Conservation (phyloP, 2,888 invertebrate genomes). For the Pheosia tremula region DNA sequence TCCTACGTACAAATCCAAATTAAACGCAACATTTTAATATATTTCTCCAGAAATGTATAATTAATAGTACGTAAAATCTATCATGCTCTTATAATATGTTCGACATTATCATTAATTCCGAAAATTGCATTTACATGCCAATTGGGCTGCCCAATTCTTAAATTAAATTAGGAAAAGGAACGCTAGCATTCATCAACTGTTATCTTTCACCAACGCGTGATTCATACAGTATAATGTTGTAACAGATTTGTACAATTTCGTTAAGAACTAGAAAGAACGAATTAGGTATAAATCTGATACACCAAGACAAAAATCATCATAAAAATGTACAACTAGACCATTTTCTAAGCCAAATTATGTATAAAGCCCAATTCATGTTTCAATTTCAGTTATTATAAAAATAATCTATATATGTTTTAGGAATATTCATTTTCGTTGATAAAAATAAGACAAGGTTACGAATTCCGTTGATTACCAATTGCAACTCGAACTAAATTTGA, state of each 20-base stretch:
- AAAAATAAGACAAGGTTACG: constrained; percentile 5
- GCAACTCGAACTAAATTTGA: too few species aligned
- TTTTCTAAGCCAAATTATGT: constrained; percentile 29
- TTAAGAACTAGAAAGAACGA: constrained; percentile 43
- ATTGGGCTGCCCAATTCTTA: constrained; percentile 28
- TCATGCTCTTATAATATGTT: constrained; percentile 67
- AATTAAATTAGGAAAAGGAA: constrained; percentile 38
- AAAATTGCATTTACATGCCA: constrained; percentile 49
- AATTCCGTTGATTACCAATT: too few species aligned
- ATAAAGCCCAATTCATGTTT: not conserved
- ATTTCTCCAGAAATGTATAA: constrained; percentile 64
- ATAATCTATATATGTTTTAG: constrained; percentile 53
- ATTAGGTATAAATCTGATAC: constrained; percentile 61
- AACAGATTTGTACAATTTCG: constrained; percentile 52
- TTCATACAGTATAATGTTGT: constrained; percentile 27
- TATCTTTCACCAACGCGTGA: constrained; percentile 26
- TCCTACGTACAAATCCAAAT: constrained; percentile 69
- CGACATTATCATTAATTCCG: constrained; percentile 63
- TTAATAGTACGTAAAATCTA: constrained; percentile 58
- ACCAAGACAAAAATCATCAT: constrained; percentile 56
- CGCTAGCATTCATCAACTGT: constrained; percentile 44
- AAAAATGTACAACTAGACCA: constrained; percentile 47
- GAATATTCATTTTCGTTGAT: constrained; percentile 54
- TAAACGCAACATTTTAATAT: constrained; percentile 71
- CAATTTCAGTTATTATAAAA: constrained; percentile 54